Conservation (phyloP, 2,113 vertebrate species). For the Burhinus oedicnemus region DNA sequence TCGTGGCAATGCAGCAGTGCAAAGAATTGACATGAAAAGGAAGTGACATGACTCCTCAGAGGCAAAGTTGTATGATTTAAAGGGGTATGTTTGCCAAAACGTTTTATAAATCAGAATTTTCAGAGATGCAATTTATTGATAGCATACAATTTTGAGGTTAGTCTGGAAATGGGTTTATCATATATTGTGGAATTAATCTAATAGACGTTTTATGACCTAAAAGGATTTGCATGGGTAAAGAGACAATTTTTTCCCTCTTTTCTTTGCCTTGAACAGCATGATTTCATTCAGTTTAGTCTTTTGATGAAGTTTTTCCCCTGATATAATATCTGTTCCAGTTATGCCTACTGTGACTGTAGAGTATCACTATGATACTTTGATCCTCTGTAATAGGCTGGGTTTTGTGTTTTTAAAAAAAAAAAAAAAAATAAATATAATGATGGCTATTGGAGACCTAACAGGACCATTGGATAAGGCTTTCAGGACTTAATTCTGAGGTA, state of each 20-base stretch:
- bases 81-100: constrained; percentile 42
- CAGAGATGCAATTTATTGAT: constrained; percentile 15
- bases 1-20: constrained; percentile 70
- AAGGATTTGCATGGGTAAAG: constrained; percentile 41
- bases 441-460: neutral
- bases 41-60: constrained; percentile 77
- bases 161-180: neutral
- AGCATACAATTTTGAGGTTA: neutral
- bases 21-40: constrained; percentile 78
- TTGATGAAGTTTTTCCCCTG: neutral
- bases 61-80: constrained; percentile 69
- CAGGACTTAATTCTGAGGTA: neutral
- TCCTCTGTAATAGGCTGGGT: neutral
- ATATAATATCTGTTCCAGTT: neutral
- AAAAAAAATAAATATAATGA: neutral
- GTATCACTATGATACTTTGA: neutral
- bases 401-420: neutral
- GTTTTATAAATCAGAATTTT: constrained; percentile 45
- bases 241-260: neutral
- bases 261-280: neutral
- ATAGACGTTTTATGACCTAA: neutral
- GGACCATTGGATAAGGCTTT: neutral
- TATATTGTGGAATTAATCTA: constrained; percentile 10
- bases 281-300: constrained; percentile 17
- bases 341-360: neutral